Evolutionary conservation across 1,140 invertebrate genomes (phyloP).

Genomic region (Tetranychus cinnabarinus): DNA sequence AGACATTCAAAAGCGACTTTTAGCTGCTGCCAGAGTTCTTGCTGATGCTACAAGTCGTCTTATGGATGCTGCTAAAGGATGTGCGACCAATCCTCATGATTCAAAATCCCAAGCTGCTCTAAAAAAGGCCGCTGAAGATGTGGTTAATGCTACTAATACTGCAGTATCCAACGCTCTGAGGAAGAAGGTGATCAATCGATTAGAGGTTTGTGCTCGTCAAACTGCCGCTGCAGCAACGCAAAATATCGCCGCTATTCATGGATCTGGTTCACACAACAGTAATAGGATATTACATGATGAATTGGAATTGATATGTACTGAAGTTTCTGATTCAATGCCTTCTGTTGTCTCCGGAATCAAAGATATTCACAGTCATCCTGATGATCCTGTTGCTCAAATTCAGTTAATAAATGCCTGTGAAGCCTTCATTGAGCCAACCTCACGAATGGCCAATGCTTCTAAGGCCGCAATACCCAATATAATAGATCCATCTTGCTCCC

Average conservation of each 20-base stretch:
- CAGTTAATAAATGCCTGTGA: slow-evolving; percentile 65
- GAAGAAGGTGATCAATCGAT: slow-evolving; percentile 35
- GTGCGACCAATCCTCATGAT: slow-evolving; percentile 61
- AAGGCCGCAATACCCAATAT: slow-evolving; percentile 64
- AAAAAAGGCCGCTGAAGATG: slow-evolving; percentile 52
- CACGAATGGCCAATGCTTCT: slow-evolving; percentile 39
- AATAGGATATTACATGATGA: slow-evolving; percentile 41
- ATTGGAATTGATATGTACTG: slow-evolving; percentile 45
- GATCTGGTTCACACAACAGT: slow-evolving; percentile 40
- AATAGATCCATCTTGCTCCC: slow-evolving; percentile 44
- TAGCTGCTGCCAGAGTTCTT: slow-evolving; percentile 72
- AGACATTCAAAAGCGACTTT: slow-evolving; percentile 60
- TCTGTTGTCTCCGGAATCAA: slow-evolving; percentile 46
- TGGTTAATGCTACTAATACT: slow-evolving; percentile 61
- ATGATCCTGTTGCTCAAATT: slow-evolving; percentile 45
- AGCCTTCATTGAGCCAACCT: slow-evolving; percentile 39
- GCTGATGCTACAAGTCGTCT: slow-evolving; percentile 79
- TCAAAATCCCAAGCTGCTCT: slow-evolving; percentile 55
- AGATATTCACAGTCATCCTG: slow-evolving; percentile 35
- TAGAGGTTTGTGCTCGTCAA: slow-evolving; percentile 42
- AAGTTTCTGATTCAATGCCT: slow-evolving; percentile 53
- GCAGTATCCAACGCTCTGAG: slow-evolving; percentile 52
- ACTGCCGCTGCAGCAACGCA: slow-evolving; percentile 53
- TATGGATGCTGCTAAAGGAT: slow-evolving; percentile 81
- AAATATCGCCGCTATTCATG: slow-evolving; percentile 50